Evolutionary conservation across 2,797 vertebrate genomes (phyloP).

Genomic region (Leptoclinus maculatus): DNA sequence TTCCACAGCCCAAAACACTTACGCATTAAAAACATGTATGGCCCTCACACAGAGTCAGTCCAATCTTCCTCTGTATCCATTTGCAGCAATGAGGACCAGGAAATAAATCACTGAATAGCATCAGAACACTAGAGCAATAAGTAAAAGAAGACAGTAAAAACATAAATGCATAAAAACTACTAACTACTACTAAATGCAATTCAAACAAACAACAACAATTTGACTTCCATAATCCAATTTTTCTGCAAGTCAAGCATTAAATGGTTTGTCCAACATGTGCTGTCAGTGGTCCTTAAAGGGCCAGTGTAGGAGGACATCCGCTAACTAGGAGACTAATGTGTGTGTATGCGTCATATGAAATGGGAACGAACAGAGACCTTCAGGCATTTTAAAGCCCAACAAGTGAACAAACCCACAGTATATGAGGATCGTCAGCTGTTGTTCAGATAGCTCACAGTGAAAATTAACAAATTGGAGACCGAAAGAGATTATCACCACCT

Average conservation of each 20-base stretch:
- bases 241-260: conserved; percentile 7
- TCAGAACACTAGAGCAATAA: neutral
- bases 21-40: neutral
- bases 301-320: conserved; percentile 25
- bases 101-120: neutral
- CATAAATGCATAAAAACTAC: neutral
- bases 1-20: conserved; percentile 27
- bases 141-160: neutral
- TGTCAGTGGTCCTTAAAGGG: conserved; percentile 31
- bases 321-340: neutral
- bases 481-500: neutral
- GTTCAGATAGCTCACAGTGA: neutral
- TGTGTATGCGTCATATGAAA: conserved; percentile 6
- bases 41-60: conserved; percentile 12
- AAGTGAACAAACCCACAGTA: conserved; percentile 13
- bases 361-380: conserved; percentile 11
- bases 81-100: conserved; percentile 10
- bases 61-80: conserved; percentile 1
- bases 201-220: neutral
- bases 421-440: neutral
- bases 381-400: conserved; percentile 15
- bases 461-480: conserved; percentile 22
- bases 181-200: neutral
- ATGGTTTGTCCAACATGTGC: conserved; percentile 13
- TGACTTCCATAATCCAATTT: neutral